These are phyloP conservation scores for Drosophila silvestris DNA, from an alignment of 2,888 invertebrate genomes.

Conservation along the genomic window DNA sequence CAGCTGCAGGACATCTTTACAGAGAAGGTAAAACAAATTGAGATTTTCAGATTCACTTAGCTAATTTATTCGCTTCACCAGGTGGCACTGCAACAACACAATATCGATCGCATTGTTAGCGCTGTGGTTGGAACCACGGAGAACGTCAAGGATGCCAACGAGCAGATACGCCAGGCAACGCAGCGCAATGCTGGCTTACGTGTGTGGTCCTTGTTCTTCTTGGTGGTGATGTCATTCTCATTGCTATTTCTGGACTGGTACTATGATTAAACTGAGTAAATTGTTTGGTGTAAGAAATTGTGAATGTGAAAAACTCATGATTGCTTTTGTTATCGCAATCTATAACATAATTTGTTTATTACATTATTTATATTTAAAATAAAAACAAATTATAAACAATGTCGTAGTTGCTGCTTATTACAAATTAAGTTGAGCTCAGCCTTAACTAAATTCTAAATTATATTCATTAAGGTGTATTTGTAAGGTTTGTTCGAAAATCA, in stretches of 20 bases:
- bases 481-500: constrained; percentile 10
- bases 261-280: constrained; percentile 89
- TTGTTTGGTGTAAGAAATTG: constrained; percentile 32
- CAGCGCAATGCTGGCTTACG: constrained; percentile 98
- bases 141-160: constrained; percentile 98
- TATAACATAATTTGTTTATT: constrained; percentile 64
- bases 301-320: constrained; percentile 32
- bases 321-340: constrained; percentile 54
- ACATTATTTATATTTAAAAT: constrained; percentile 38
- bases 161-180: constrained; percentile 98
- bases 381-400: constrained; percentile 31
- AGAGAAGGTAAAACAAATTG: constrained; percentile 89
- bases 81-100: constrained; percentile 96
- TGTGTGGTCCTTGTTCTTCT: constrained; percentile 97
- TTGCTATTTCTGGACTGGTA: constrained; percentile 99
- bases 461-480: neutral
- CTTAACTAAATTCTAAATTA: constrained; percentile 19
- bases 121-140: constrained; percentile 96
- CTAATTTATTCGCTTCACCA: constrained; percentile 60
- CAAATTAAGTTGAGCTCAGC: constrained; percentile 32
- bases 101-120: constrained; percentile 95
- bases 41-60: neutral
- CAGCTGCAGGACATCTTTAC: constrained; percentile 98
- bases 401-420: neutral
- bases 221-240: constrained; percentile 97